Percentiles rank a stretch among this genome's conserved stretches.
These are phyloP conservation scores for Magallana gigas DNA, from an alignment of 1,140 invertebrate species.

Conservation along the genomic window DNA sequence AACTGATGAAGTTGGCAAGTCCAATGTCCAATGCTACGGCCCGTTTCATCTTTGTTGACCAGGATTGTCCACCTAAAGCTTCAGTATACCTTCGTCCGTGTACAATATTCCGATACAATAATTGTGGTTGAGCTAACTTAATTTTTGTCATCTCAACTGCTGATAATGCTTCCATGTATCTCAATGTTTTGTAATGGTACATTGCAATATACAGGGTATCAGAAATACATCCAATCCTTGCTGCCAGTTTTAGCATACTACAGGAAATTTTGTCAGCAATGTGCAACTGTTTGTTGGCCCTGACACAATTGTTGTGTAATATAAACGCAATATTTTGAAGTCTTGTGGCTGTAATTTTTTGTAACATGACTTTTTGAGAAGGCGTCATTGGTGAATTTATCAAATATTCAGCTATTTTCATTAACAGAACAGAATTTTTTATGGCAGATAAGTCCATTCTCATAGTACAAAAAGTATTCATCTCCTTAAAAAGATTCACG, in stretches of 20 bases:
- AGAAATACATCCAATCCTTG: not conserved
- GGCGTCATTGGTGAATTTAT: not conserved
- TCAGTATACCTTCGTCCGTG: too few species aligned
- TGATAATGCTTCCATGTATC: too few species aligned
- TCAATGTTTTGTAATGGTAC: not conserved
- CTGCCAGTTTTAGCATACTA: not conserved
- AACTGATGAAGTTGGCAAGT: too few species aligned
- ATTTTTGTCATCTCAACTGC: too few species aligned
- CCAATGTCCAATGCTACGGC: too few species aligned
- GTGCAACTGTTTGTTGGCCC: not conserved
- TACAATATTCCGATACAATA: too few species aligned
- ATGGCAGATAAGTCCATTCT: not conserved
- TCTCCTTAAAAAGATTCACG: not conserved
- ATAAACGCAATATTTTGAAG: too few species aligned
- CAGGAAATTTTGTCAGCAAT: not conserved
- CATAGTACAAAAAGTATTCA: not conserved
- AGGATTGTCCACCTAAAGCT: too few species aligned
- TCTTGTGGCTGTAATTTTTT: not conserved
- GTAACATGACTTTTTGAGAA: not conserved
- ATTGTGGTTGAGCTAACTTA: too few species aligned
- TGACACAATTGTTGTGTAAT: not conserved
- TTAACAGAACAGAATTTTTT: too few species aligned
- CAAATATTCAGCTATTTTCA: too few species aligned
- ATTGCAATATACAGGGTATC: not conserved
- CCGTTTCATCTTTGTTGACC: too few species aligned